phyloP scores from a whole-genome alignment of 2,113 vertebrate genomes.

The Dunckerocampus dactyliophorus region DNA sequence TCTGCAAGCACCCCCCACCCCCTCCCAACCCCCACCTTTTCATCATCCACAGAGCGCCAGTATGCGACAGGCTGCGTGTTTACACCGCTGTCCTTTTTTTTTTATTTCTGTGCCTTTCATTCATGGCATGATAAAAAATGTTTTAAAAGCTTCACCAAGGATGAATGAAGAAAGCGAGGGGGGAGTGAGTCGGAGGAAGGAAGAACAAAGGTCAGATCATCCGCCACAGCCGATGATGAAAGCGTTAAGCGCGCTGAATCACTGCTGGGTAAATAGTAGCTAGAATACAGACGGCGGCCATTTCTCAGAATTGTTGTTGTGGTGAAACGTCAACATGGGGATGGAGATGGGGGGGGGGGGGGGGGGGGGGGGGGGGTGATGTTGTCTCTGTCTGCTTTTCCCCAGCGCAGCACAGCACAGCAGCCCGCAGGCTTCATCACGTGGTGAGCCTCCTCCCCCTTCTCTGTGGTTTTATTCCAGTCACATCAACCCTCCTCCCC shows the following conservation, averaged over 20 bases:
- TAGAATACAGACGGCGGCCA: constrained; percentile 61
- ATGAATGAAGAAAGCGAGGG: not conserved
- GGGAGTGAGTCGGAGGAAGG: constrained; percentile 19
- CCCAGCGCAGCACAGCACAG: constrained; percentile 39
- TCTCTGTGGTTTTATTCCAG: constrained; percentile 64
- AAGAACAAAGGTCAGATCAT: constrained; percentile 19
- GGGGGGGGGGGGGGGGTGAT: constrained; percentile 9
- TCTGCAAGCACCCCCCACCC: constrained; percentile 24
- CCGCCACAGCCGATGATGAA: constrained; percentile 57
- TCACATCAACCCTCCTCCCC: constrained; percentile 44
- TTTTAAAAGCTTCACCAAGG: not conserved
- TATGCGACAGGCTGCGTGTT: constrained; percentile 19
- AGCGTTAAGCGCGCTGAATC: constrained; percentile 53
- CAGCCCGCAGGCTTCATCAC: constrained; percentile 71
- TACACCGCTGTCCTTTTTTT: constrained; percentile 17
- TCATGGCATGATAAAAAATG: constrained; percentile 31
- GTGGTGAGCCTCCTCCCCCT: constrained; percentile 50
- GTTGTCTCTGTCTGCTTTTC: constrained; percentile 66
- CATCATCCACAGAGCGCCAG: constrained; percentile 26
- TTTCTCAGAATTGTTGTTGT: constrained; percentile 75
- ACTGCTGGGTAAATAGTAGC: constrained; percentile 60
- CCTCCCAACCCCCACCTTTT: constrained; percentile 17
- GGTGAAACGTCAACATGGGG: constrained; percentile 58
- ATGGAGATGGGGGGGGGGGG: not conserved
- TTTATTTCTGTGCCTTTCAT: constrained; percentile 28